phyloP scores from a whole-genome alignment of 2,113 vertebrate genomes.

The Macroglossus sobrinus region DNA sequence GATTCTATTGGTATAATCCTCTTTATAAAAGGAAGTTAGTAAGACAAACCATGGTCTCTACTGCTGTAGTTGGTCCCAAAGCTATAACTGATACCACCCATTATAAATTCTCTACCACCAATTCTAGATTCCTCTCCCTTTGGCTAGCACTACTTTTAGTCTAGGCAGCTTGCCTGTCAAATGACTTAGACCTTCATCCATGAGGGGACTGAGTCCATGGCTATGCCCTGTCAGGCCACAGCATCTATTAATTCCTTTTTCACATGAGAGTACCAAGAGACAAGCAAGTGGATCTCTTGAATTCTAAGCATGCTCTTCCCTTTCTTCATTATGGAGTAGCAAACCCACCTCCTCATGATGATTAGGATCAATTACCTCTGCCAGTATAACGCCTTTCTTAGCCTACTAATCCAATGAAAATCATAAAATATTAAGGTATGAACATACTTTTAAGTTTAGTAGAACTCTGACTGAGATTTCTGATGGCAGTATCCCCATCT shows the following conservation, averaged over 20 bases:
- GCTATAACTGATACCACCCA: background rate
- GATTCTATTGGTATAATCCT: background rate
- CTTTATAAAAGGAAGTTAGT: background rate
- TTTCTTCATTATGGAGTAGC: background rate
- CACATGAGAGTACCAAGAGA: background rate
- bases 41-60: background rate
- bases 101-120: background rate
- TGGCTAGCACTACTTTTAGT: background rate
- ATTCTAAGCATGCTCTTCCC: background rate
- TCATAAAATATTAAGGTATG: background rate
- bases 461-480: background rate
- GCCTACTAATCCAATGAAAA: background rate
- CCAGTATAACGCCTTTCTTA: background rate
- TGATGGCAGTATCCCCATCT: background rate
- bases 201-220: background rate
- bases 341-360: background rate
- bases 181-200: background rate
- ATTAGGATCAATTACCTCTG: background rate
- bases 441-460: background rate
- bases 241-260: background rate
- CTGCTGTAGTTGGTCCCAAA: background rate
- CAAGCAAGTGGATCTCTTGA: background rate
- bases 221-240: background rate
- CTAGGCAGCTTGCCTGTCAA: background rate
- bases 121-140: background rate